Base-by-base conservation (phyloP, 2,797 vertebrate genomes). In the Molossus alvarezi region DNA sequence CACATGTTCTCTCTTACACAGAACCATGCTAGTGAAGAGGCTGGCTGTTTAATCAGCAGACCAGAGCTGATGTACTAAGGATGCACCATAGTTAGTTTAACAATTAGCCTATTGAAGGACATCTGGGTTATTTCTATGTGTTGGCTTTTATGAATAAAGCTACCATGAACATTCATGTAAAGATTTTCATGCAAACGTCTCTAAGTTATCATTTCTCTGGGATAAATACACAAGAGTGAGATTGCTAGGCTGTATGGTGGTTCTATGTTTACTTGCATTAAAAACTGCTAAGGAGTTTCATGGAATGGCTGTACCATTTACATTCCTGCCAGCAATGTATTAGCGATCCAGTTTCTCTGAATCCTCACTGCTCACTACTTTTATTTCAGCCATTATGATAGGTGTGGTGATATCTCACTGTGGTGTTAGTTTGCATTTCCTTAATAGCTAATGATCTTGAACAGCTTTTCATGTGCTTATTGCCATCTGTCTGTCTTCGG, bases 381-480 rank as follows among this genome's bases (percentile, higher is more conserved):
- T 60, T 67, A 82, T 76, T 79, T 92, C 55, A 87, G 75, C 6
- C 55, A 37, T 67, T 67, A 57, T 12, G 10, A 64, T 48, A 80
- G 23, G 4, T 90, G 10, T 33, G n/a, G 67, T 75, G 62, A n/a
- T 92, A 84, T 45, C 11, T 72, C 53, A 67, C 10, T 60, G 37
- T 73, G 85, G 60, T 55, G 93, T 95, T 67, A 53, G 89, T 81
- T 87, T 87, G n/a, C 12, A 85, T 81, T 94, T 95, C 51, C 12
- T 57, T 93, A 92, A 90, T 81, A 62, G 55, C 20, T 80, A 86
- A 83, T 53, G 25, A 93, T 55, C n/a, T 1, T 85, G 57, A 81
- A 69, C 51, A 91, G 37, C 37, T 84, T 89, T 94, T 80, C 45
- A 64, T 21, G 15, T 95, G 12, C 23, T 77, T 25, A 33, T 67